Conservation (phyloP, 2,797 vertebrate species). For the Apogon talboti region DNA sequence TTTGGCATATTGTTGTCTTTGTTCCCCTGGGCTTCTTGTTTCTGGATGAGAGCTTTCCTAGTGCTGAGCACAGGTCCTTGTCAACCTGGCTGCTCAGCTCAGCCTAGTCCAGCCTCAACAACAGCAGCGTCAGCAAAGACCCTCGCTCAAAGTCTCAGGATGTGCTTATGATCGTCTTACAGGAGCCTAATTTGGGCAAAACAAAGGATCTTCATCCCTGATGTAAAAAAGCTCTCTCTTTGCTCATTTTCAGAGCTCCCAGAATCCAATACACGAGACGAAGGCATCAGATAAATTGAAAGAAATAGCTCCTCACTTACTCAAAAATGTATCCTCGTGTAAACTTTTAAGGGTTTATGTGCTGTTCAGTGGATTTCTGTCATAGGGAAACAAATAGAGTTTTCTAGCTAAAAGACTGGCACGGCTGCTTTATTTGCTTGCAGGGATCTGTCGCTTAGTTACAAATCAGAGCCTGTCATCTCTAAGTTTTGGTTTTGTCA, state of each 20-base stretch:
- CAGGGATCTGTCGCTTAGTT: constrained; percentile 69
- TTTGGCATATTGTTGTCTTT: constrained; percentile 79
- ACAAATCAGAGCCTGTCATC: constrained; percentile 72
- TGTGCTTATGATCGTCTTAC: constrained; percentile 74
- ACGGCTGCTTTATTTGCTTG: constrained; percentile 68
- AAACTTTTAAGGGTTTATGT: constrained; percentile 61
- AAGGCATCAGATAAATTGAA: constrained; percentile 68
- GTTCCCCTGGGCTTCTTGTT: constrained; percentile 85
- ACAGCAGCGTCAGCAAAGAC: constrained; percentile 77
- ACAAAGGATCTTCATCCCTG: constrained; percentile 45
- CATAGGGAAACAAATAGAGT: constrained; percentile 64
- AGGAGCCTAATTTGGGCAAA: constrained; percentile 68
- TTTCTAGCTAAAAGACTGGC: constrained; percentile 58
- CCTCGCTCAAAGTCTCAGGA: constrained; percentile 68
- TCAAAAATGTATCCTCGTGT: constrained; percentile 52
- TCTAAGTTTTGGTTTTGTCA: constrained; percentile 74
- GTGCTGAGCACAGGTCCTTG: constrained; percentile 87
- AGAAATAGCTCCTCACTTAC: constrained; percentile 60
- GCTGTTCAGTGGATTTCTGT: constrained; percentile 68
- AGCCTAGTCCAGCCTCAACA: constrained; percentile 69
- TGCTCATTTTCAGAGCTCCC: constrained; percentile 54
- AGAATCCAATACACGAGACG: constrained; percentile 50
- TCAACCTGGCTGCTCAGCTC: constrained; percentile 77
- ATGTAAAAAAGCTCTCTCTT: constrained; percentile 46
- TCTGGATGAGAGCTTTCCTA: constrained; percentile 86